Base-by-base conservation (phyloP, 2,888 invertebrate genomes). In the Calliscelio sp. region DNA sequence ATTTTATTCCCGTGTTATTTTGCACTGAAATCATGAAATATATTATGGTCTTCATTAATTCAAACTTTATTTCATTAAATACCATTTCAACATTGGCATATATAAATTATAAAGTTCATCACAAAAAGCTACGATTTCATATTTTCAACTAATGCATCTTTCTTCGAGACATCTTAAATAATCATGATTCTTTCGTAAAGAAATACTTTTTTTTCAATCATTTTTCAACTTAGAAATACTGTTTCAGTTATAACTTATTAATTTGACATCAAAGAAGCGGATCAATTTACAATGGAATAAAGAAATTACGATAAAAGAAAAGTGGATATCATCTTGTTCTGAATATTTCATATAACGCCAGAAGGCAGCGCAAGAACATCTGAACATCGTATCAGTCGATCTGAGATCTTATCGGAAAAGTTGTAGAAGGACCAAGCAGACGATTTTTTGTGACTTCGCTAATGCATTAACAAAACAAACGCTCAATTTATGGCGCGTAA, bases 401-500 rank as follows among this genome's bases (percentile, higher is more conserved):
- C 66, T 46, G 0, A 32, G 75, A 75, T 75, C 53, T 55, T 66
- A 65, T 75, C 66, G 28, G 7, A 6, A 44, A 57, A 46, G 44
- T 55, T 61, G 57, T 73, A 44, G 10, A 10, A 63, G 44, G 53
- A 20, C 32, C 24, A 75, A 65, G 44, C 41, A 35, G 38, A 46
- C 46, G 46, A 57, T 49, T 38, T 73, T 73, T 73, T 49, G 32
- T 14, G 18, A 73, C 2, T 49, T 18, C 18, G 25, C 35, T 61
- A 61, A 11, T 38, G 32, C 38, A 51, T 49, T 65, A 49, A 49
- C 32, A 49, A 65, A 65, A 49, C 46, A 32, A 46, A 77, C 49
- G 51, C 16, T 59, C 51, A 53, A 68, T 78, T 77, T 68, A 68
- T 77, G 28, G 35, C 41, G 22, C 20, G 20, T 77, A 77, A 77